These are phyloP conservation scores for Invenusta paracnida DNA, from an alignment of 2,888 invertebrate genomes.

Conservation along the genomic window DNA sequence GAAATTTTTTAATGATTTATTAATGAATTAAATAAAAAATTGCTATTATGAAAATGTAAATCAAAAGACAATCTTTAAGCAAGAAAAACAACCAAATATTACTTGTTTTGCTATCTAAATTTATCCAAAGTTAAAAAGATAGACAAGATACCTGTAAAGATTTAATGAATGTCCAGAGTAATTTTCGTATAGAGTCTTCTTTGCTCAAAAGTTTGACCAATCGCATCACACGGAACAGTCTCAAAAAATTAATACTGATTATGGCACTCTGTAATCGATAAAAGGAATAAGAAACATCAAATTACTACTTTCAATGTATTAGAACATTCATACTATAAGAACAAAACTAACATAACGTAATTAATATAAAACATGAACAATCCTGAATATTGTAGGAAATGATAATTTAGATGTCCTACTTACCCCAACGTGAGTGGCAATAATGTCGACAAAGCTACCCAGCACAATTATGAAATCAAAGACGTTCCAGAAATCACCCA, in stretches of 20 bases:
- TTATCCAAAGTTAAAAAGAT: no score
- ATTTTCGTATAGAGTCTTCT: constrained; percentile 93
- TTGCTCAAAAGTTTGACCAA: constrained; percentile 89
- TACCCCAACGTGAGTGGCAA: constrained; percentile 90
- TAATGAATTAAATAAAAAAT: no score
- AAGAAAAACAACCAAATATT: no score
- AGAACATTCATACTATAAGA: not conserved
- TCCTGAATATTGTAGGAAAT: no score
- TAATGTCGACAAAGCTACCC: constrained; percentile 63
- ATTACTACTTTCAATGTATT: not conserved
- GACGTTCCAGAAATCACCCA: constrained; percentile 61
- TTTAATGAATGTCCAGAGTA: constrained; percentile 98
- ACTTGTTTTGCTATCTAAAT: no score
- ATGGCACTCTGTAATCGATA: not conserved
- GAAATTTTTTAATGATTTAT: no score
- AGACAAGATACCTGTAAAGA: constrained; percentile 73
- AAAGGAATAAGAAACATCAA: not conserved
- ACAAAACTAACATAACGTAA: not conserved
- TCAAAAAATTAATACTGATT: constrained; percentile 97
- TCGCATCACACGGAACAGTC: constrained; percentile 97
- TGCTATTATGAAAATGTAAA: no score
- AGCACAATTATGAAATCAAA: constrained; percentile 62
- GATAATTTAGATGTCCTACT: constrained; percentile 62
- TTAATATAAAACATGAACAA: no score
- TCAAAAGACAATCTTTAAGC: no score